Conservation (phyloP, 2,797 vertebrate genomes). For the Linurgus olivaceus region DNA sequence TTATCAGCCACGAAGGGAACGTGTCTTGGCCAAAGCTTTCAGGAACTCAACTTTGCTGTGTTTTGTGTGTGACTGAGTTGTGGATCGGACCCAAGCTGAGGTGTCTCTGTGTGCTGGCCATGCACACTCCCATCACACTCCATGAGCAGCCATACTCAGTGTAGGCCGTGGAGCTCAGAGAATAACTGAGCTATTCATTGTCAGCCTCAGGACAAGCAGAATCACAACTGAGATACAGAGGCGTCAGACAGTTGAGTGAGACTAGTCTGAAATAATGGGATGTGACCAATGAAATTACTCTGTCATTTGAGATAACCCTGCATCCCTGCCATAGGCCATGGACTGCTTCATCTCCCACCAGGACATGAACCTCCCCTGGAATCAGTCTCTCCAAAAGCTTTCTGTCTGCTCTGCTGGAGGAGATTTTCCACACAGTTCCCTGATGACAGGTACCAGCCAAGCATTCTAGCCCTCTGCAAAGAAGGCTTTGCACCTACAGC, state of each 20-base stretch:
- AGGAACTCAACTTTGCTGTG: not conserved
- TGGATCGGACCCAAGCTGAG: not conserved
- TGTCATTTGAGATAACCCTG: not conserved
- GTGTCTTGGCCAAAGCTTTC: not conserved
- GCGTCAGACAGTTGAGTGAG: not conserved
- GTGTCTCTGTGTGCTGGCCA: not conserved
- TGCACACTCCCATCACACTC: not conserved
- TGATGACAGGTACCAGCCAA: not conserved
- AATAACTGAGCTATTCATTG: not conserved
- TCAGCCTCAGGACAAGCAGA: not conserved
- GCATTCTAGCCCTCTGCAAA: not conserved
- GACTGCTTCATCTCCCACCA: not conserved
- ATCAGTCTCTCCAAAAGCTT: not conserved
- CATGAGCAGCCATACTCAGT: not conserved
- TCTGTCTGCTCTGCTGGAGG: not conserved
- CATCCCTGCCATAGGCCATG: not conserved
- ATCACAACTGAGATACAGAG: not conserved
- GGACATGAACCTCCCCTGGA: not conserved
- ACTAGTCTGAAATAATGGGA: not conserved
- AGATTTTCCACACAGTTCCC: not conserved
- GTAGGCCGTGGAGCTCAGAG: not conserved
- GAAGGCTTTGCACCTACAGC: constrained; percentile 59
- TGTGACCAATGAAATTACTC: not conserved
- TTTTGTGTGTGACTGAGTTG: not conserved
- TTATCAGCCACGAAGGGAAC: not conserved